phyloP scores from a whole-genome alignment of 2,888 invertebrate genomes.

The Temnothorax unifasciatus region DNA sequence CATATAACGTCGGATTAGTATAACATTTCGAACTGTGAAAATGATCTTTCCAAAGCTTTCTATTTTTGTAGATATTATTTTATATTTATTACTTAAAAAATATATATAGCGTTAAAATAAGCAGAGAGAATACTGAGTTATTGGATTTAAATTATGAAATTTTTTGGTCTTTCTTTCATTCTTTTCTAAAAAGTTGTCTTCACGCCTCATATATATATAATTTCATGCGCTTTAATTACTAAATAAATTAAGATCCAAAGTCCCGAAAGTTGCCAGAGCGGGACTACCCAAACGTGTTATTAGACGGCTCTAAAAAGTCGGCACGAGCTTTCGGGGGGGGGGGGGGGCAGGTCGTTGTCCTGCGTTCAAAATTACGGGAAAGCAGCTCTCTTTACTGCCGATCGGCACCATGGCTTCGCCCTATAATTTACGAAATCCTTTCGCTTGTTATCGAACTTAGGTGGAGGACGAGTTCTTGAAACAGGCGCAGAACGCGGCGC shows the following conservation, averaged over 20 bases:
- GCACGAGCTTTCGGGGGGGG: neutral
- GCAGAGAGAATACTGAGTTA: neutral
- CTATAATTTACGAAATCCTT: slow-evolving; percentile 9
- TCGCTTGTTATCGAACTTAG: slow-evolving; percentile 64
- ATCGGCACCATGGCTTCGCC: neutral
- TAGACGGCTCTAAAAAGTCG: neutral
- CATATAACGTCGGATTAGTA: neutral
- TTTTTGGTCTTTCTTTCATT: neutral
- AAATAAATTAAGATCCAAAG: slow-evolving; percentile 7
- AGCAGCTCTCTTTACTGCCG: neutral
- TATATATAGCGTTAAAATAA: neutral
- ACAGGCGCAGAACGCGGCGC: slow-evolving; percentile 92
- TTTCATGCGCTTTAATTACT: neutral
- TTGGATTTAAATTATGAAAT: slow-evolving; percentile 6
- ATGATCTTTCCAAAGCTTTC: neutral
- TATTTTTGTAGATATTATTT: neutral
- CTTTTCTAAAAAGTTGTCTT: neutral
- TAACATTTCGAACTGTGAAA: neutral
- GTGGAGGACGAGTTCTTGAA: slow-evolving; percentile 91
- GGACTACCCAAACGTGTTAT: neutral
- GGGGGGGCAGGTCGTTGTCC: neutral
- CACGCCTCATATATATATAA: neutral
- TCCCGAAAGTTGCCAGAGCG: neutral
- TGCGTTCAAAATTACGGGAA: slow-evolving; percentile 1
- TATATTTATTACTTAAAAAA: neutral